A percentile compares a stretch with the other conserved stretches of the same genome.
Conservation (phyloP, 37 sponge, comb jelly and placozoan genomes). For the Tethya wilhelma region DNA sequence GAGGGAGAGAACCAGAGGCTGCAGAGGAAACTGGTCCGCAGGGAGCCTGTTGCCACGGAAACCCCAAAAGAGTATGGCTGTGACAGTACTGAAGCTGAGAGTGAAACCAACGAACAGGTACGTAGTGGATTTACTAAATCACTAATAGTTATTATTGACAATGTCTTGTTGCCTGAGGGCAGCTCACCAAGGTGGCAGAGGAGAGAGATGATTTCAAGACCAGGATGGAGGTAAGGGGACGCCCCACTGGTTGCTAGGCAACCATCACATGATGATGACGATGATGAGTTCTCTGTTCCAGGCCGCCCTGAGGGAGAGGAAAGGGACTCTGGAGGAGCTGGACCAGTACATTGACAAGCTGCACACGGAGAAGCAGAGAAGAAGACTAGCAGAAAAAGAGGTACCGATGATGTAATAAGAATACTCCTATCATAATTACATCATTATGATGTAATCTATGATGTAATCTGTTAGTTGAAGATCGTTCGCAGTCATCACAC, state of each 20-base stretch:
- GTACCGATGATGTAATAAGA: too few species aligned
- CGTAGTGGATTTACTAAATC: too few species aligned
- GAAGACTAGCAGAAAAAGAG: slow-evolving; percentile 30
- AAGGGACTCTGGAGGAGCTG: slow-evolving; percentile 24
- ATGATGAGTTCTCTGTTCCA: not conserved
- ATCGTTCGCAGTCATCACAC: too few species aligned
- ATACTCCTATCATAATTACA: too few species aligned
- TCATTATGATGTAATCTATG: too few species aligned
- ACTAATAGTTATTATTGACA: too few species aligned
- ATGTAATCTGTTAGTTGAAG: too few species aligned
- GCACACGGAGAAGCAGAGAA: slow-evolving; percentile 22
- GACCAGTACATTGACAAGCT: slow-evolving; percentile 3
- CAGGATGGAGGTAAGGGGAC: not conserved
- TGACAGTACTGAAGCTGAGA: too few species aligned
- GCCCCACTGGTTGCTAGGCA: not conserved
- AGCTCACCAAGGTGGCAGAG: not conserved
- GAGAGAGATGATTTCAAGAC: not conserved
- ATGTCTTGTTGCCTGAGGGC: too few species aligned
- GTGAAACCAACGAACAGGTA: too few species aligned
- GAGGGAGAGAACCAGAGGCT: slow-evolving; percentile 40
- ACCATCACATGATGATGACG: not conserved
- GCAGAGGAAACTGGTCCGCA: slow-evolving; percentile 6
- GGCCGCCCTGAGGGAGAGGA: slow-evolving; percentile 27
- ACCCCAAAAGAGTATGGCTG: too few species aligned
- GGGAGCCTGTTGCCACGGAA: not conserved